Percentiles rank a stretch among this genome's conserved stretches.
Evolutionary conservation across 2,888 invertebrate species (phyloP).

Genomic region (Coenonympha glycerion): DNA sequence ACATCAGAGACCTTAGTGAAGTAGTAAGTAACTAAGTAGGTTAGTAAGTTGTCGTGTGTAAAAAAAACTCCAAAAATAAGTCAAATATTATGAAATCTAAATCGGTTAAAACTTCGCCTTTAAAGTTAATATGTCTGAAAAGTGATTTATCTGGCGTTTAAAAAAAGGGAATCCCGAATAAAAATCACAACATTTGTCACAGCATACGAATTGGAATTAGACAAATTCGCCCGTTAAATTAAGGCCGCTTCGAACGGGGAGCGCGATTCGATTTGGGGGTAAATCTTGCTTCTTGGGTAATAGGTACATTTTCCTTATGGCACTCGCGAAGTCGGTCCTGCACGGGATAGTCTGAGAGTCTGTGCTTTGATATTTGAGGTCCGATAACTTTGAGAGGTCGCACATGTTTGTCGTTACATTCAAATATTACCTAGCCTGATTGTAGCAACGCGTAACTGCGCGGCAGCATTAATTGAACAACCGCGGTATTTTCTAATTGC

Average conservation of each 20-base stretch:
- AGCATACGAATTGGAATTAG: constrained; percentile 73
- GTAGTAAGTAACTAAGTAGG: no score
- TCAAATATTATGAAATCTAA: no score
- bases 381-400: no score
- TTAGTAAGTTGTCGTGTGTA: no score
- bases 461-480: no score
- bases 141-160: constrained; percentile 1
- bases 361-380: neutral
- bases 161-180: constrained; percentile 52
- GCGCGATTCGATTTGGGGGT: constrained; percentile 67
- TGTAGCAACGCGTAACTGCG: no score
- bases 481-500: no score
- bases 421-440: no score
- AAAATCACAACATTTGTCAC: constrained; percentile 73
- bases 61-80: no score
- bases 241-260: constrained; percentile 61
- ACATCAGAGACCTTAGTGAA: no score
- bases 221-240: constrained; percentile 75
- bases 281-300: constrained; percentile 61
- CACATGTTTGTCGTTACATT: no score
- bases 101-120: neutral
- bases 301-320: constrained; percentile 49
- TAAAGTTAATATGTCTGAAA: neutral
- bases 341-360: constrained; percentile 39
- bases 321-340: constrained; percentile 47